Evolutionary conservation across 2,888 invertebrate genomes (phyloP).

Genomic region (Euproctis similis): DNA sequence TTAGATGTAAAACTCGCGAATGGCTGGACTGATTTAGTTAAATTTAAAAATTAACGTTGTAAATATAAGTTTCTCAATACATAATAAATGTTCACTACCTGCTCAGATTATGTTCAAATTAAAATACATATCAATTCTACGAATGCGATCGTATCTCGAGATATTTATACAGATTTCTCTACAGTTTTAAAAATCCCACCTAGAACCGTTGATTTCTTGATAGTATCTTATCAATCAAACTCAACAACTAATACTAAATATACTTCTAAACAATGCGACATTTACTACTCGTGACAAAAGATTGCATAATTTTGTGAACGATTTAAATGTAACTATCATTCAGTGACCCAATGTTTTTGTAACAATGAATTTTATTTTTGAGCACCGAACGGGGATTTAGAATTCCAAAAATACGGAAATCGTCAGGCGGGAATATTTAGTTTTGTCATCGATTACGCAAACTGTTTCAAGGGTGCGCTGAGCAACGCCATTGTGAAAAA

Average conservation of each 20-base stretch:
- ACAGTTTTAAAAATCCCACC: constrained; percentile 34
- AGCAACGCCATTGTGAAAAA: constrained; percentile 68
- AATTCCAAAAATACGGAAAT: constrained; percentile 73
- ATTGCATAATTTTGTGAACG: constrained; percentile 10
- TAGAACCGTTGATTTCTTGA: constrained; percentile 29
- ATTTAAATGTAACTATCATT: constrained; percentile 16
- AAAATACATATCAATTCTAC: constrained; percentile 33
- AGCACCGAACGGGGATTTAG: constrained; percentile 31
- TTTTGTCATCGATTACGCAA: constrained; percentile 77
- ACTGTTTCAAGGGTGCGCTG: constrained; percentile 75
- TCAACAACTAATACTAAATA: constrained; percentile 12
- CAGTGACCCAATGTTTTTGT: constrained; percentile 22
- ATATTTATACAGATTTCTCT: constrained; percentile 34
- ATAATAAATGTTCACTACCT: constrained; percentile 15
- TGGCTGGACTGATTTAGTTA: too few species aligned
- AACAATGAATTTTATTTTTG: constrained; percentile 21
- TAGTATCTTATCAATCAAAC: constrained; percentile 19
- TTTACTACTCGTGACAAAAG: constrained; percentile 10
- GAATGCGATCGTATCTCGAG: constrained; percentile 45
- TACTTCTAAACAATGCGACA: constrained; percentile 18
- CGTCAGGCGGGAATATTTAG: constrained; percentile 76
- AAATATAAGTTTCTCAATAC: not conserved
- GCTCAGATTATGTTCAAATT: constrained; percentile 19
- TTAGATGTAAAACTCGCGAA: too few species aligned
- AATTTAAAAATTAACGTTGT: too few species aligned